Base-by-base conservation (phyloP, 1,140 invertebrate genomes). In the Muscidifurax raptorellus region DNA sequence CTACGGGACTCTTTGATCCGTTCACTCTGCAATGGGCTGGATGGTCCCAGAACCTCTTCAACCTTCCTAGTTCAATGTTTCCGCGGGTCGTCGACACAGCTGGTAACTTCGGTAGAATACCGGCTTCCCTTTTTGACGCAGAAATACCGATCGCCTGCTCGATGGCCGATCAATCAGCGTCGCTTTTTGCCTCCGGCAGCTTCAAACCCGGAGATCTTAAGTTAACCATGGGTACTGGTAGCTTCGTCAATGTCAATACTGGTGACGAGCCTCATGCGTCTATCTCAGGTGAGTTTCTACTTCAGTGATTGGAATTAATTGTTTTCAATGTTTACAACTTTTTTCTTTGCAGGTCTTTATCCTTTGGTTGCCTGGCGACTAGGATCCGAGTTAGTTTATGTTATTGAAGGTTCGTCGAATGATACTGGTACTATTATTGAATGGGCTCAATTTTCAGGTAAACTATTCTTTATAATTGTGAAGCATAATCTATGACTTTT, bases 171-270 rank as follows among this genome's bases (percentile, higher is more conserved):
- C 96, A 97, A 92, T 95, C 98, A 69, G 97, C 97, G 0, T 97
- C 98, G 1, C 95, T 98, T 93, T 99, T 98, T 95, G 98, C 98
- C 22, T 96, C 97, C 0, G 96, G 97, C 85, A 98, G 97, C 89
- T 98, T 97, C 90, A 90, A 95, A 0, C 92, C 94, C 3, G 97
- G 97, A 22, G 96, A 98, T 90, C 94, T 98, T 0, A 99, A 99
- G 90, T 92, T 98, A 25, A 99, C 98, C 0, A 94, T 99, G 93
- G 99, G 99, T 0, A 99, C 98, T 0, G 98, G 99, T 0, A 97
- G 96, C 1, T 99, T 99, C 91, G 91, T 99, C 1, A 95, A 99
- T 90, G 94, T 99, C 12, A 97, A 99, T 89, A 98, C 97, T 2
- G 97, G 97, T 1, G 87, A 86, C 9, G 91, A 94, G 47, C 95